phyloP scores from a whole-genome alignment of 2,888 invertebrate genomes.

The Lithodes maja region DNA sequence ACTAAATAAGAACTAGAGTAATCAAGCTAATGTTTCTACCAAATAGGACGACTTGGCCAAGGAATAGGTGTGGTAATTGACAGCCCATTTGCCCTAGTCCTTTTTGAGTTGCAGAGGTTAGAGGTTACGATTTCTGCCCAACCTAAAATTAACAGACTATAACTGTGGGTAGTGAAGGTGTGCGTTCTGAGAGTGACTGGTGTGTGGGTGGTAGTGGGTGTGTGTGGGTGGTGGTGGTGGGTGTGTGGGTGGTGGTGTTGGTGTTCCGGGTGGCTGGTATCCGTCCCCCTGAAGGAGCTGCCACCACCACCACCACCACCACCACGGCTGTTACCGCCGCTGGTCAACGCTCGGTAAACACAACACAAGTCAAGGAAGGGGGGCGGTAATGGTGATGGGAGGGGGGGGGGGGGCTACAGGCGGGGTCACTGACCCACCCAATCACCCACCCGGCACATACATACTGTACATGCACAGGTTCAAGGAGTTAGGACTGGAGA shows the following conservation, averaged over 20 bases:
- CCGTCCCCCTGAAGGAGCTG: background rate
- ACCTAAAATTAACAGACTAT: too few relatives aligned
- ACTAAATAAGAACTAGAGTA: too few relatives aligned
- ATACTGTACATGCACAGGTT: too few relatives aligned
- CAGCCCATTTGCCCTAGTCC: too few relatives aligned
- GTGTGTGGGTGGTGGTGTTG: background rate
- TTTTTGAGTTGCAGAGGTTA: too few relatives aligned
- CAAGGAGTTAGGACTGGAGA: background rate
- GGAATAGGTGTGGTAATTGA: too few relatives aligned
- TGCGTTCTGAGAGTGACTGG: background rate
- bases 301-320: background rate
- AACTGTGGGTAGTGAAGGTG: too few relatives aligned
- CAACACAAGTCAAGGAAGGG: background rate
- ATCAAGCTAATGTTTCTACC: too few relatives aligned
- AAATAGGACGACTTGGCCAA: too few relatives aligned
- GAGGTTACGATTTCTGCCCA: too few relatives aligned
- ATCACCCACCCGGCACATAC: background rate
- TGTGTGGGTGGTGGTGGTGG: background rate
- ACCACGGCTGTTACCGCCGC: background rate
- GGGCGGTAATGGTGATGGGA: background rate
- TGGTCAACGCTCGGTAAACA: slow-evolving; percentile 1
- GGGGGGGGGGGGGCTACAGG: background rate
- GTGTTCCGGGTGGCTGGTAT: background rate
- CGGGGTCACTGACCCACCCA: background rate
- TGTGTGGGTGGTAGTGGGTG: background rate